Conservation (phyloP, 2,888 invertebrate species). For the Ichneumon xanthorius region DNA sequence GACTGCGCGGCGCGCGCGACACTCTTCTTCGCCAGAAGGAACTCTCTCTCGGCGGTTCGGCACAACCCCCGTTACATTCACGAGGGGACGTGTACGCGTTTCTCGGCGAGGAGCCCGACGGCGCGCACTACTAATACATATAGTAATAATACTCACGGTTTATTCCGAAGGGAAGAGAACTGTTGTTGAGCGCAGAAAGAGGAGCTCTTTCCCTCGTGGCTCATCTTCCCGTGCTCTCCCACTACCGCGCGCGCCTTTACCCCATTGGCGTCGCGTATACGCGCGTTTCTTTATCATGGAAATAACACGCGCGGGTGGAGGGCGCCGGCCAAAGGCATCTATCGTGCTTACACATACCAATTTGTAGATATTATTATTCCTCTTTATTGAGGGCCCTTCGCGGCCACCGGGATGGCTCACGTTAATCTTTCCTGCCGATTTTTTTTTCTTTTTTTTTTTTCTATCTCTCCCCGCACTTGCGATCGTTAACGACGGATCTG, state of each 20-base stretch:
- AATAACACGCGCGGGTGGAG: conserved; percentile 56
- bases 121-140: conserved; percentile 9
- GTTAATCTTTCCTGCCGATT: conserved; percentile 60
- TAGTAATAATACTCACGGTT: conserved; percentile 7
- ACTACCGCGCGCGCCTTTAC: not conserved
- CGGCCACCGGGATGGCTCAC: conserved; percentile 8
- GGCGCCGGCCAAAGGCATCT: conserved; percentile 56
- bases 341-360: conserved; percentile 67
- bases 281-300: conserved; percentile 71
- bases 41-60: conserved; percentile 20
- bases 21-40: conserved; percentile 9
- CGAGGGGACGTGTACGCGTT: conserved; percentile 20
- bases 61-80: conserved; percentile 44
- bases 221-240: conserved; percentile 24
- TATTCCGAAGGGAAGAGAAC: not conserved
- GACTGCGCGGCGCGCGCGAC: conserved; percentile 81
- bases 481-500: conserved; percentile 31
- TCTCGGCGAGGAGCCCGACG: conserved; percentile 12
- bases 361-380: conserved; percentile 58
- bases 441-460: conserved; percentile 21
- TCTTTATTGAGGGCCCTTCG: conserved; percentile 36
- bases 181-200: conserved; percentile 20
- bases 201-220: conserved; percentile 28
- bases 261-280: not conserved
- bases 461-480: conserved; percentile 17